Percentiles rank a stretch among this genome's conserved stretches.
Evolutionary conservation across 92 coral and sea anemone species (phyloP).

Genomic region (Paragorgia papillata): DNA sequence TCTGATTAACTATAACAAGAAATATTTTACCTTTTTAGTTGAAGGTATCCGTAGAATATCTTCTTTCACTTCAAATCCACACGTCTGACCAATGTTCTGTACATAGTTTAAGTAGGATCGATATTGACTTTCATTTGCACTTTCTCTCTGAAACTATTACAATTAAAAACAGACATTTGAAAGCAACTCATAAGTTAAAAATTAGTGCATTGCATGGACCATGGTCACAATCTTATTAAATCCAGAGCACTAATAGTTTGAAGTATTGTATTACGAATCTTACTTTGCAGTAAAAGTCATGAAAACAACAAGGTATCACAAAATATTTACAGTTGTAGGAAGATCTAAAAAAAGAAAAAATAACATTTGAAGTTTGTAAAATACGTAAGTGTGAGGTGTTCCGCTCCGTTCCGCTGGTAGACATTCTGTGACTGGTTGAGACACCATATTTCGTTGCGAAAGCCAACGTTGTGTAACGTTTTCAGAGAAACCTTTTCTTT

Average conservation of each 20-base stretch:
- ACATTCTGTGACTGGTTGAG: too few species aligned
- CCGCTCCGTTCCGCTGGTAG: too few species aligned
- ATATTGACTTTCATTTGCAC: conserved; percentile 78
- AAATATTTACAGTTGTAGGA: conserved; percentile 82
- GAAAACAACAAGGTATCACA: conserved; percentile 92
- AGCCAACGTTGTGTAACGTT: too few species aligned
- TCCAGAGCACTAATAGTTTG: too few species aligned
- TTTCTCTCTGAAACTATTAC: conserved; percentile 74
- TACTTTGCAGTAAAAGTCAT: conserved; percentile 94
- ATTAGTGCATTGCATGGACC: too few species aligned
- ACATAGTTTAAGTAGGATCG: conserved; percentile 84
- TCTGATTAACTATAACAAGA: neutral
- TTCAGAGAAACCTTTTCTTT: too few species aligned
- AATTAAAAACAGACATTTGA: neutral
- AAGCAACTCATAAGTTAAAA: too few species aligned
- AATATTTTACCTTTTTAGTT: conserved; percentile 72
- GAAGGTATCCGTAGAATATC: conserved; percentile 95
- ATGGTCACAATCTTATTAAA: too few species aligned
- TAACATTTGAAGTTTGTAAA: neutral
- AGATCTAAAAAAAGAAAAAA: conserved; percentile 59
- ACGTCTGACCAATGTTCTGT: conserved; percentile 67
- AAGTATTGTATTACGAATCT: too few species aligned
- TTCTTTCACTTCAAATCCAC: conserved; percentile 91
- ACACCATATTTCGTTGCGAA: too few species aligned
- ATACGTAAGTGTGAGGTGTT: too few species aligned